Percentiles rank a stretch among this genome's conserved stretches.
These are phyloP conservation scores for Eospalax fontanierii DNA, from an alignment of 2,797 vertebrate species.

Conservation along the genomic window DNA sequence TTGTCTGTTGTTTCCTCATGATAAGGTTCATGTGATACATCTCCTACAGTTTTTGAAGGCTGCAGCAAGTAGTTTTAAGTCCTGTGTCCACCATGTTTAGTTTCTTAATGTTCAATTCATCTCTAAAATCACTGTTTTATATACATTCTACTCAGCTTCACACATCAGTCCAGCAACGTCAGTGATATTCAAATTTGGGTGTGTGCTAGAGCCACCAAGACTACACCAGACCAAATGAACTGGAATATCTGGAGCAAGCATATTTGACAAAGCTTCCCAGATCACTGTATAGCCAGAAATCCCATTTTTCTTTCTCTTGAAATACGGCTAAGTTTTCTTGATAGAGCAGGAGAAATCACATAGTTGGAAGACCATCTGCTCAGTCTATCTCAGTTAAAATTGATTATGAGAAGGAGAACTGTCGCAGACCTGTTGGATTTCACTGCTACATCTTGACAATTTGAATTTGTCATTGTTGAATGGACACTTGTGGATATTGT, in stretches of 20 bases:
- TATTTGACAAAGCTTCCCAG: background rate
- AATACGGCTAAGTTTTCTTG: constrained; percentile 1
- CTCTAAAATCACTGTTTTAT: background rate
- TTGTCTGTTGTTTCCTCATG: background rate
- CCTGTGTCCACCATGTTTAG: background rate
- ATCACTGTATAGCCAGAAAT: background rate
- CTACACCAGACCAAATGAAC: background rate
- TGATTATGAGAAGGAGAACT: background rate
- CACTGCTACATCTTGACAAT: background rate
- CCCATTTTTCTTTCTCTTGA: constrained; percentile 11
- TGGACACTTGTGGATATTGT: background rate
- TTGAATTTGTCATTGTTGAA: background rate
- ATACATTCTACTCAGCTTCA: background rate
- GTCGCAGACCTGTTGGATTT: background rate
- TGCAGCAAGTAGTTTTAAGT: constrained; percentile 26
- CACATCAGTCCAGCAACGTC: background rate
- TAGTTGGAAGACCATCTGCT: background rate
- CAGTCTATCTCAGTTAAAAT: background rate
- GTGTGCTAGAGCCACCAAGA: background rate
- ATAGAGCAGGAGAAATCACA: background rate
- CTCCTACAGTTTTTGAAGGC: background rate
- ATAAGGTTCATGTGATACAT: background rate
- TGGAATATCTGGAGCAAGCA: background rate
- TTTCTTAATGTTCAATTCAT: background rate
- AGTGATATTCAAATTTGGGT: background rate